phyloP scores from a whole-genome alignment of 1,140 invertebrate species.

The Sinonovacula constricta region DNA sequence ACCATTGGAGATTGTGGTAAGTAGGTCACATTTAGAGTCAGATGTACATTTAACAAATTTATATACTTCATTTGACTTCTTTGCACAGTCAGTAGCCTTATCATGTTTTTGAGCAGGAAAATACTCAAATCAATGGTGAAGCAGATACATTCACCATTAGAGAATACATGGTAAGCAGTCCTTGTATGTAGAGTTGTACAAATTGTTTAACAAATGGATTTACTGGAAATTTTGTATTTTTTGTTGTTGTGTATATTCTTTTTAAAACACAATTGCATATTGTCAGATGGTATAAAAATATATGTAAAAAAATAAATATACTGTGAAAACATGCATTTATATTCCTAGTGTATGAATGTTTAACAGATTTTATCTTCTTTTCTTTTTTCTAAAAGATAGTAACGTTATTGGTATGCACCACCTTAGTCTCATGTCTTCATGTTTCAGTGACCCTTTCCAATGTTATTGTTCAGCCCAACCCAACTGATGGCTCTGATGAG shows the following conservation, averaged over 20 bases:
- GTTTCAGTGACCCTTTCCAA: slow-evolving; percentile 70
- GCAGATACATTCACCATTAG: no score
- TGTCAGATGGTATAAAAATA: background rate
- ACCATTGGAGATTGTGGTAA: slow-evolving; percentile 73
- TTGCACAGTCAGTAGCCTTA: no score
- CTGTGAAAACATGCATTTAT: background rate
- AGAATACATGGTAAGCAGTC: no score
- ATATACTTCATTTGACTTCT: background rate
- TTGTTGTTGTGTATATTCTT: no score
- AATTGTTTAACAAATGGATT: no score
- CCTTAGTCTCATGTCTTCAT: slow-evolving; percentile 17
- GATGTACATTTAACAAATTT: background rate
- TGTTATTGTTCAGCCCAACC: slow-evolving; percentile 69
- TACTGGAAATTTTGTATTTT: no score
- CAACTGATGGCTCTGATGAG: slow-evolving; percentile 71
- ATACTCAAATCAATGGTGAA: background rate
- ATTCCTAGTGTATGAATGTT: background rate
- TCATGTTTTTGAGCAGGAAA: background rate
- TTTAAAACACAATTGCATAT: background rate
- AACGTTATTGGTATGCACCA: background rate
- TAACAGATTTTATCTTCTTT: background rate
- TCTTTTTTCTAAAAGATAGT: background rate
- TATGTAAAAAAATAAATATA: background rate
- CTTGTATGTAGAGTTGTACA: no score
- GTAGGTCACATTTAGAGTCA: background rate